These are phyloP conservation scores for Eristalis intricaria DNA, from an alignment of 2,888 invertebrate species.

Conservation along the genomic window DNA sequence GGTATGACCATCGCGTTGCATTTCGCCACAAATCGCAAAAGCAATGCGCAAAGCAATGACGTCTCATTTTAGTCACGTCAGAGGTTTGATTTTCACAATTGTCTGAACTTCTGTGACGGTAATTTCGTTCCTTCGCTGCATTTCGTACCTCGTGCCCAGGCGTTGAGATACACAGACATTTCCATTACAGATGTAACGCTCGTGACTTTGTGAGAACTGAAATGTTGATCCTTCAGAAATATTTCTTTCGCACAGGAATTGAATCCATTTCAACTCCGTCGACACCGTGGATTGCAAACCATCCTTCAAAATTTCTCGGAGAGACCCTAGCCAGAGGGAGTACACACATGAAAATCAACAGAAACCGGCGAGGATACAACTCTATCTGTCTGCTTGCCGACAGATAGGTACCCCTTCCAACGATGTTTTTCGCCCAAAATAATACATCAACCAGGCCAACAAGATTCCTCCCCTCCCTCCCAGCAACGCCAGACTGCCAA, in stretches of 20 bases:
- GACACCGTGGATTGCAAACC: too few relatives aligned
- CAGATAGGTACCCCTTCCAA: background rate
- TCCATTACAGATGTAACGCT: constrained; percentile 32
- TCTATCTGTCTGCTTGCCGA: constrained; percentile 22
- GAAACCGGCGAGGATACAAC: constrained; percentile 20
- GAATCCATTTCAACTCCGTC: constrained; percentile 28
- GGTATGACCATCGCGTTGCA: too few relatives aligned
- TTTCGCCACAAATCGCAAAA: too few relatives aligned
- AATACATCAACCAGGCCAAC: constrained; percentile 36
- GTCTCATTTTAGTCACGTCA: too few relatives aligned
- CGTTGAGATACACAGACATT: background rate
- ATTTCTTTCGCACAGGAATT: constrained; percentile 3
- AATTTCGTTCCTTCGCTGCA: background rate
- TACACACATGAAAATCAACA: too few relatives aligned
- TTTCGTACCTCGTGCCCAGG: background rate
- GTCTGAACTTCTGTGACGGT: too few relatives aligned
- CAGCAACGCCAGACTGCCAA: background rate
- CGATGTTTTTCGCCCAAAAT: constrained; percentile 13
- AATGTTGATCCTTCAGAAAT: constrained; percentile 13
- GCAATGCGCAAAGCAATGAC: too few relatives aligned
- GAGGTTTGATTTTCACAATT: too few relatives aligned
- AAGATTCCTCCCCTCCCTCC: background rate
- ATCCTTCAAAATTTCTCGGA: background rate
- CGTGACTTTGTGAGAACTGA: constrained; percentile 15
- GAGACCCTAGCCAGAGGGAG: background rate